A percentile compares a stretch with the other conserved stretches of the same genome.
These are phyloP conservation scores for Chironex yamaguchii DNA, from an alignment of 30 jellyfish, hydroid and myxozoan genomes.

Conservation along the genomic window DNA sequence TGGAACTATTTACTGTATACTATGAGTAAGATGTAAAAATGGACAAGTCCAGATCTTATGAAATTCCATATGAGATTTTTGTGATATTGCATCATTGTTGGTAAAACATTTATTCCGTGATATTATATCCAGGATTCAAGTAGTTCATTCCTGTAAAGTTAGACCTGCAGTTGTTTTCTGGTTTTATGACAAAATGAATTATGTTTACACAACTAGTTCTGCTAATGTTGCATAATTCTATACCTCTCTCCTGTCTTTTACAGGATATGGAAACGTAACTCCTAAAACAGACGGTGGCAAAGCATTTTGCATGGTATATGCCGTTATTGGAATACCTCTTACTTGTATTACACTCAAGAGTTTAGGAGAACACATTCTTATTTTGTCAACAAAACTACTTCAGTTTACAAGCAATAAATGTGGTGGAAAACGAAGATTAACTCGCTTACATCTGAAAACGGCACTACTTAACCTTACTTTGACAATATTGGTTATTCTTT, in stretches of 20 bases:
- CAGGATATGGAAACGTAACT: constrained; percentile 65
- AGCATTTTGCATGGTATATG: constrained; percentile 61
- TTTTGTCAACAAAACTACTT: background rate
- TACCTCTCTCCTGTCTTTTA: background rate
- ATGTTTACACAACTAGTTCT: no score
- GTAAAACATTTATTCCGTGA: no score
- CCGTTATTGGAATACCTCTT: constrained; percentile 58
- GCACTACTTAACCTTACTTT: constrained; percentile 27
- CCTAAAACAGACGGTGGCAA: constrained; percentile 55
- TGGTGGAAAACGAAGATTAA: constrained; percentile 8
- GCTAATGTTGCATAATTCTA: no score
- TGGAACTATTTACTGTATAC: no score
- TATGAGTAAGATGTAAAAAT: no score
- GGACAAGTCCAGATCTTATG: no score
- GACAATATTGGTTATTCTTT: constrained; percentile 24
- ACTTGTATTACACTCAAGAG: constrained; percentile 67
- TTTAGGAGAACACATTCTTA: constrained; percentile 53
- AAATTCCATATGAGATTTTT: no score
- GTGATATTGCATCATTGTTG: no score
- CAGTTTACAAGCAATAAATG: background rate
- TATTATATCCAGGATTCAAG: no score
- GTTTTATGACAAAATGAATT: no score
- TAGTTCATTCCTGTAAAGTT: no score
- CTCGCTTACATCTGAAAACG: constrained; percentile 50
- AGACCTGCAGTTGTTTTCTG: no score